A percentile compares a stretch with the other conserved stretches of the same genome.
Evolutionary conservation across 2,113 vertebrate genomes (phyloP).

Genomic region (Triplophysa dalaica): DNA sequence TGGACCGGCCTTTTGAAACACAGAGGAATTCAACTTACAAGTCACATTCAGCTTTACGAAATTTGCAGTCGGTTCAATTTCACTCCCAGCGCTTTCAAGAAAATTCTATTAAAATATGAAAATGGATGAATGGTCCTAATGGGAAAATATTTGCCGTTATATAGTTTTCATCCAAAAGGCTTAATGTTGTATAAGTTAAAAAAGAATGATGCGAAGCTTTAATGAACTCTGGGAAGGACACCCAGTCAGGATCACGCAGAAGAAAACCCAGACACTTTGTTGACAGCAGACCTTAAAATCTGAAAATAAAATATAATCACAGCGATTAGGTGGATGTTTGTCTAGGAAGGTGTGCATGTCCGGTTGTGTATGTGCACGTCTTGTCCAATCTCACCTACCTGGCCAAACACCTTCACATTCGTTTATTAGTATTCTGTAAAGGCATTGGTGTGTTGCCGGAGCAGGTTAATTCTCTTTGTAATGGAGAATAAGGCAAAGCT

Average conservation of each 20-base stretch:
- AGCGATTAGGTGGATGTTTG: constrained; percentile 43
- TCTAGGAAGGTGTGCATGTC: constrained; percentile 39
- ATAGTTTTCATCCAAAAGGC: neutral
- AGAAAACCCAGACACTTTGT: constrained; percentile 52
- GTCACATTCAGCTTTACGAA: constrained; percentile 5
- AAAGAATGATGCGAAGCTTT: constrained; percentile 12
- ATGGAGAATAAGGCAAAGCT: constrained; percentile 60
- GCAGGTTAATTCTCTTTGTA: constrained; percentile 57
- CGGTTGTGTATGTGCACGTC: constrained; percentile 44
- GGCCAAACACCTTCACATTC: constrained; percentile 61
- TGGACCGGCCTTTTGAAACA: constrained; percentile 10
- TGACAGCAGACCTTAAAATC: constrained; percentile 31
- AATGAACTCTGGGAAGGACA: constrained; percentile 20
- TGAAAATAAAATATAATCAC: neutral
- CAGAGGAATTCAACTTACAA: neutral
- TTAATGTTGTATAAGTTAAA: neutral
- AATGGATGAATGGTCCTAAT: constrained; percentile 40
- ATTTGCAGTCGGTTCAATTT: neutral
- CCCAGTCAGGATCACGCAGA: constrained; percentile 44
- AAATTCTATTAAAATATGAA: constrained; percentile 46
- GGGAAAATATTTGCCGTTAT: constrained; percentile 10
- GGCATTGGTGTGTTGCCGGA: constrained; percentile 61
- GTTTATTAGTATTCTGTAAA: constrained; percentile 65
- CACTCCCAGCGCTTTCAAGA: constrained; percentile 16
- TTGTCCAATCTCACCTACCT: constrained; percentile 31